phyloP scores from a whole-genome alignment of 2,888 invertebrate genomes.

The Lampropteryx suffumata region DNA sequence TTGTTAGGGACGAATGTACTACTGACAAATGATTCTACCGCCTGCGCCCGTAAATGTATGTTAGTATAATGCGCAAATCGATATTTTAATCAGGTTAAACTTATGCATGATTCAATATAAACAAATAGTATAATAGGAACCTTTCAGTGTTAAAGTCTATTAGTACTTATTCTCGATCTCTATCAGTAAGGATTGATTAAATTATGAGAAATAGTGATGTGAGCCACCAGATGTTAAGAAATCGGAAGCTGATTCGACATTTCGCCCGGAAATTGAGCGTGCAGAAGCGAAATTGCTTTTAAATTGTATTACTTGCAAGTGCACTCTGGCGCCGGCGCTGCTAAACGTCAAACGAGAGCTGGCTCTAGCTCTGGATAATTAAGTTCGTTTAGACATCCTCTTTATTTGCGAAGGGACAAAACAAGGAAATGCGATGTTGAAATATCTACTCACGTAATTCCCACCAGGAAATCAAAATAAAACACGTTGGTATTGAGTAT shows the following conservation, averaged over 20 bases:
- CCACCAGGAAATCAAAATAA: not conserved
- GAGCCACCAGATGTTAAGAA: conserved; percentile 10
- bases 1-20: too few species aligned
- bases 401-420: conserved; percentile 3
- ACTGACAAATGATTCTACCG: too few species aligned
- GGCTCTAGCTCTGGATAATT: conserved; percentile 38
- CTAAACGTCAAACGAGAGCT: conserved; percentile 39
- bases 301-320: conserved; percentile 67
- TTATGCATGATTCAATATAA: too few species aligned
- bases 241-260: conserved; percentile 51
- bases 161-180: not conserved
- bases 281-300: conserved; percentile 71
- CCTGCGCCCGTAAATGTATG: too few species aligned
- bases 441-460: too few species aligned
- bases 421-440: not conserved
- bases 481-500: too few species aligned
- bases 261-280: conserved; percentile 71
- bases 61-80: too few species aligned
- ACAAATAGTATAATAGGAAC: too few species aligned
- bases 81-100: too few species aligned
- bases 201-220: conserved; percentile 22
- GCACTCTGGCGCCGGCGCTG: conserved; percentile 41
- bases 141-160: too few species aligned
- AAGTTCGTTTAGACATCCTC: conserved; percentile 37
- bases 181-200: not conserved